A percentile compares a stretch with the other conserved stretches of the same genome.
Conservation (phyloP, 2,888 invertebrate genomes). For the Eilema caniola region DNA sequence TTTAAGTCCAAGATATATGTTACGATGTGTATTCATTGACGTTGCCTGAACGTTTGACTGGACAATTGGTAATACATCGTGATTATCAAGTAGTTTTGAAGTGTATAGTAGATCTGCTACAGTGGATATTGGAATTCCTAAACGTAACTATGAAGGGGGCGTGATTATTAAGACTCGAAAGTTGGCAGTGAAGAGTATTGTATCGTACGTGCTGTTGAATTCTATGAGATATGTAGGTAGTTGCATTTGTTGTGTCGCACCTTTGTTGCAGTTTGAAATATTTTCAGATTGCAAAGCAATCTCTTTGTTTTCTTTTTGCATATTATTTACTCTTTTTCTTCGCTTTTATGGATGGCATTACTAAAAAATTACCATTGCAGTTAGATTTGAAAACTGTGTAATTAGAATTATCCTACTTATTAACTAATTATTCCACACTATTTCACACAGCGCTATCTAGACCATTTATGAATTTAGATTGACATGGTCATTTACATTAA, state of each 20-base stretch:
- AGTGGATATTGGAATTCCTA: conserved; percentile 10
- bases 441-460: no score
- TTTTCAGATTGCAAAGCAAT: not conserved
- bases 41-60: not conserved
- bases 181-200: not conserved
- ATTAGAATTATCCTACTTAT: no score
- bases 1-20: no score
- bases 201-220: not conserved
- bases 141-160: not conserved
- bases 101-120: not conserved
- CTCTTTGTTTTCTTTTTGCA: no score
- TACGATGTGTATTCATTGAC: not conserved
- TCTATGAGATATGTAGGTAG: not conserved
- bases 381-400: no score
- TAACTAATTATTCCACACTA: no score
- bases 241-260: not conserved
- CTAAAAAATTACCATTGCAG: no score
- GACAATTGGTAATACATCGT: not conserved
- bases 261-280: not conserved
- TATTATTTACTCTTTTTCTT: no score
- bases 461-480: no score
- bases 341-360: no score
- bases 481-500: no score
- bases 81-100: not conserved
- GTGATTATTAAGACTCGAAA: not conserved